These are phyloP conservation scores for Trypoxylon attenuatum DNA, from an alignment of 2,888 invertebrate genomes.

Conservation along the genomic window DNA sequence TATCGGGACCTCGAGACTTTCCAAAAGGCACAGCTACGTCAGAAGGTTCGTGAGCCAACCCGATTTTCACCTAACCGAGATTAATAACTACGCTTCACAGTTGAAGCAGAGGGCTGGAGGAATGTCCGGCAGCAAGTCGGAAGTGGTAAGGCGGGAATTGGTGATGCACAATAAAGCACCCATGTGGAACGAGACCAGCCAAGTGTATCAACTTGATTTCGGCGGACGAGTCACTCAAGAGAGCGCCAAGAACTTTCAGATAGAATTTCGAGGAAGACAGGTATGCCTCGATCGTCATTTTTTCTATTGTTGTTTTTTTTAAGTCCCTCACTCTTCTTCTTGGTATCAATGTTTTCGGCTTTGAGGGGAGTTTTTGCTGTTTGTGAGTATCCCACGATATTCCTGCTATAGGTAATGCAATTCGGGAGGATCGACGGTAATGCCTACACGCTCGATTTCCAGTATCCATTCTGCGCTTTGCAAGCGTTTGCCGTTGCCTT, in stretches of 20 bases:
- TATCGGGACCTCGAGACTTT: constrained; percentile 92
- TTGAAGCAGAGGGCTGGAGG: constrained; percentile 77
- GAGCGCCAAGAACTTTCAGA: constrained; percentile 99
- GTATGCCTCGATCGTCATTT: constrained; percentile 74
- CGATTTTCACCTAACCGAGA: too few relatives aligned
- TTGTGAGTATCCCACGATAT: not conserved
- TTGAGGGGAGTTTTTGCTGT: too few relatives aligned
- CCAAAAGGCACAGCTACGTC: constrained; percentile 92
- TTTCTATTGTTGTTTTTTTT: not conserved
- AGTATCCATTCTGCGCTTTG: constrained; percentile 98
- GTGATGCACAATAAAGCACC: constrained; percentile 98
- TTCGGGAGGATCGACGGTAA: constrained; percentile 99
- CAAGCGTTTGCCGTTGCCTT: constrained; percentile 99
- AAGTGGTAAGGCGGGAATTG: constrained; percentile 80
- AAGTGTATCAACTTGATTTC: constrained; percentile 99
- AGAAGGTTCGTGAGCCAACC: constrained; percentile 81
- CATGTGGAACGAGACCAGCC: constrained; percentile 99
- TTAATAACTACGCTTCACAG: too few relatives aligned
- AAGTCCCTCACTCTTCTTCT: not conserved
- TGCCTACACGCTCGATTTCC: constrained; percentile 98
- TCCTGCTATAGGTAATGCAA: constrained; percentile 97
- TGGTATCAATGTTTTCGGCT: too few relatives aligned
- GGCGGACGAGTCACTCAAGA: constrained; percentile 99
- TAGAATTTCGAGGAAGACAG: constrained; percentile 97
- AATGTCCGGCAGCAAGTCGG: constrained; percentile 61